Evolutionary conservation across 2,113 vertebrate species (phyloP).

Genomic region (Jaculus jaculus): DNA sequence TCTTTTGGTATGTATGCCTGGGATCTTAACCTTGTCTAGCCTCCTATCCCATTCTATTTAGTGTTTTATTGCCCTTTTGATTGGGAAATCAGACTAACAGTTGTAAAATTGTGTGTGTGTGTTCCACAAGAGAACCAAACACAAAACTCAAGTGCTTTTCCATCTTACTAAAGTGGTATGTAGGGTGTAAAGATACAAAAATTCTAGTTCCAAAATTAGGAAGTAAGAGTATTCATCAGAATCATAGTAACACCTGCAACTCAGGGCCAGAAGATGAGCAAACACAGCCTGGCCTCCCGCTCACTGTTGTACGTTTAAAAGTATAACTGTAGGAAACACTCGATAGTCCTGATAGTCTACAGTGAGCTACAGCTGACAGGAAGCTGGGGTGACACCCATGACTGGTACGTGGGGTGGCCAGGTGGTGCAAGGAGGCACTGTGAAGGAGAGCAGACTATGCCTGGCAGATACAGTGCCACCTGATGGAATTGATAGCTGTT

Average conservation of each 20-base stretch:
- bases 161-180: neutral
- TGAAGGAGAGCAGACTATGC: neutral
- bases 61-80: neutral
- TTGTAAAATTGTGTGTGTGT: neutral
- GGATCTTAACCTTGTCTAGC: neutral
- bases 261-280: neutral
- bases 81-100: neutral
- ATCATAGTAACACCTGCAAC: neutral
- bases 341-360: neutral
- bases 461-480: too few relatives aligned
- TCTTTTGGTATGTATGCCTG: neutral
- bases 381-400: neutral
- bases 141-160: neutral
- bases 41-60: neutral
- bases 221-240: neutral
- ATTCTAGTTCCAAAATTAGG: neutral
- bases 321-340: neutral
- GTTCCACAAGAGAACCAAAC: neutral
- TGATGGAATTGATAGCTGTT: neutral
- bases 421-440: neutral
- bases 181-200: neutral
- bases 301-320: neutral
- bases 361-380: neutral
- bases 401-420: neutral
- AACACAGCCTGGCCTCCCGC: neutral